Evolutionary conservation across 2,888 invertebrate species (phyloP).

Genomic region (Pristionchus fissidentatus): DNA sequence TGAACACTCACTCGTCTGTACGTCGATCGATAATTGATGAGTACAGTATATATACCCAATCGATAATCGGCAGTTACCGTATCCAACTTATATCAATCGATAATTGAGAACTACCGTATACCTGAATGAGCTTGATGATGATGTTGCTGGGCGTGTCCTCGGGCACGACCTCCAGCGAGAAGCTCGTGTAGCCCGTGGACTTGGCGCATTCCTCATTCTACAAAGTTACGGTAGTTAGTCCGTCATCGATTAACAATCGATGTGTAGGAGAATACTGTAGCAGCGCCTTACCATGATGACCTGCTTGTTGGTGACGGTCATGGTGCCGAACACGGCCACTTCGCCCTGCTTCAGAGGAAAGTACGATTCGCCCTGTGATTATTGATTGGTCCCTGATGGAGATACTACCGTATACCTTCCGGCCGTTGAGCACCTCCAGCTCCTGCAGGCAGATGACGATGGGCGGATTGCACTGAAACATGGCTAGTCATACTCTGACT

Average conservation of each 20-base stretch:
- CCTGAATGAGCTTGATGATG: conserved; percentile 25
- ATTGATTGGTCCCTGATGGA: not conserved
- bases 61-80: not conserved
- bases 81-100: too few species aligned
- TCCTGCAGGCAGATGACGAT: conserved; percentile 35
- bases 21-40: not conserved
- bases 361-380: conserved; percentile 34
- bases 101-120: conserved; percentile 21
- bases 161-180: conserved; percentile 18
- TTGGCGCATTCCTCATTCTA: not conserved
- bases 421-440: conserved; percentile 13
- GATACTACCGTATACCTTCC: not conserved
- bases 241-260: not conserved
- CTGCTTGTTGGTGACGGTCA: conserved; percentile 36
- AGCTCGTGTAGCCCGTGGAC: not conserved
- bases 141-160: not conserved
- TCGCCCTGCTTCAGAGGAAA: conserved; percentile 26
- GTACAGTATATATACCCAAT: not conserved
- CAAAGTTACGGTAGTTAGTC: not conserved
- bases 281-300: conserved; percentile 19
- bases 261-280: not conserved
- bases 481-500: not conserved
- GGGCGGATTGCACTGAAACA: conserved; percentile 18
- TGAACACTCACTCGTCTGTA: conserved; percentile 42
- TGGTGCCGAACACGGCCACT: not conserved